phyloP scores from a whole-genome alignment of 2,797 vertebrate genomes.

The Tragelaphus eurycerus region DNA sequence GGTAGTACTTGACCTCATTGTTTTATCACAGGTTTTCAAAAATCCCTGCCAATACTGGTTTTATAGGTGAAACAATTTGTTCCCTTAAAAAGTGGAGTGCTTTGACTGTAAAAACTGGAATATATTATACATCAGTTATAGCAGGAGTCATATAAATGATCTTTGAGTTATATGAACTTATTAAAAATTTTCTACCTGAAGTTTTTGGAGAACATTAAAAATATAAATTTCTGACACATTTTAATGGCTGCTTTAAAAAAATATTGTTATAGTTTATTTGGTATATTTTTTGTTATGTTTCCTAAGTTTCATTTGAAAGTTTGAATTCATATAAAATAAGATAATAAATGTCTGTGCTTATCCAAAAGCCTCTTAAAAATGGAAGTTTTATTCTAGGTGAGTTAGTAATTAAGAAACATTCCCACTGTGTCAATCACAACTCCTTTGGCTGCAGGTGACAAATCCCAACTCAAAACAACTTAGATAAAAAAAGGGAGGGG shows the following conservation, averaged over 20 bases:
- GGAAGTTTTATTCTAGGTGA: neutral
- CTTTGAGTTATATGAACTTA: neutral
- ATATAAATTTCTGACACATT: neutral
- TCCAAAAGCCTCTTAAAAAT: neutral
- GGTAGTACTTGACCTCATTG: neutral
- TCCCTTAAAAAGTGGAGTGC: neutral
- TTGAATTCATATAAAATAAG: neutral
- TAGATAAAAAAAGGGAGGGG: neutral
- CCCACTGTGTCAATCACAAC: neutral
- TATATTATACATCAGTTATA: neutral
- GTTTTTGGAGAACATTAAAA: neutral
- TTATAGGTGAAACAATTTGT: slow-evolving; percentile 19
- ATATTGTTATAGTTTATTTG: neutral
- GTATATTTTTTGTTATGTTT: neutral
- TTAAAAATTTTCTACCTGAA: neutral
- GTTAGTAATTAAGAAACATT: neutral
- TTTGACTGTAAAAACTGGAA: neutral
- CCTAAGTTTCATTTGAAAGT: neutral
- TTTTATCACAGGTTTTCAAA: neutral
- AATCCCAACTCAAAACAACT: neutral
- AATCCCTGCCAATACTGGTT: neutral
- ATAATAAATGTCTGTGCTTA: neutral
- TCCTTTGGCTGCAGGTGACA: neutral
- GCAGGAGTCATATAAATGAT: neutral
- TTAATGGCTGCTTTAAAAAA: neutral